Conservation (phyloP, 1,140 invertebrate species). For the Ceratina japonica region DNA sequence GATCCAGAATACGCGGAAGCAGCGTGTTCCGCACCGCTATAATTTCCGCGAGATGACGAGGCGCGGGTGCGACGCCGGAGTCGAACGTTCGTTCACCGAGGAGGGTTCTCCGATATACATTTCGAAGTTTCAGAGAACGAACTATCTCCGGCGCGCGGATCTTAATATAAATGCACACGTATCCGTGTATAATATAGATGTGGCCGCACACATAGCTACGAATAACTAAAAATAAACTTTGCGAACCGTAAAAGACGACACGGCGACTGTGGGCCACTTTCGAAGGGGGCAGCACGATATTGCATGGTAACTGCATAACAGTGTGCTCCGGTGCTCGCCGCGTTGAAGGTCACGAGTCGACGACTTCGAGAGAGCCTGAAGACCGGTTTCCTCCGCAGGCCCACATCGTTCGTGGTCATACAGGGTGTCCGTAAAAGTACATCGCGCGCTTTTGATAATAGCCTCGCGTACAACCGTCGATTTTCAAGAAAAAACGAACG, state of each 20-base stretch:
- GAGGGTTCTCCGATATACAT: slow-evolving; percentile 5
- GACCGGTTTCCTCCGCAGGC: slow-evolving; percentile 74
- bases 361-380: slow-evolving; percentile 68
- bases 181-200: too few relatives aligned
- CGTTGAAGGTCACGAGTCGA: slow-evolving; percentile 79
- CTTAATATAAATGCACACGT: too few relatives aligned
- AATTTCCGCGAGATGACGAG: slow-evolving; percentile 24
- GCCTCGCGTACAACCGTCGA: background rate
- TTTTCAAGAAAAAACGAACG: too few relatives aligned
- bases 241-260: slow-evolving; percentile 37
- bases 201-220: background rate
- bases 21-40: background rate
- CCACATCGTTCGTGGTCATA: slow-evolving; percentile 64
- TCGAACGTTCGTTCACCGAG: slow-evolving; percentile 1
- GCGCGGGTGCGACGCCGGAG: background rate
- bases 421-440: slow-evolving; percentile 60
- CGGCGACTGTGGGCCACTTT: slow-evolving; percentile 42
- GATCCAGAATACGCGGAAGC: background rate
- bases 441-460: slow-evolving; percentile 39
- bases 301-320: slow-evolving; percentile 69
- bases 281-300: slow-evolving; percentile 61
- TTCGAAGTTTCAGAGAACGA: slow-evolving; percentile 19
- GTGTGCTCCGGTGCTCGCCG: slow-evolving; percentile 65
- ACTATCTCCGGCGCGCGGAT: background rate
- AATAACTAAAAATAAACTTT: slow-evolving; percentile 26